Evolutionary conservation across 2,797 vertebrate species (phyloP).

Genomic region (Cichlasoma orientale): DNA sequence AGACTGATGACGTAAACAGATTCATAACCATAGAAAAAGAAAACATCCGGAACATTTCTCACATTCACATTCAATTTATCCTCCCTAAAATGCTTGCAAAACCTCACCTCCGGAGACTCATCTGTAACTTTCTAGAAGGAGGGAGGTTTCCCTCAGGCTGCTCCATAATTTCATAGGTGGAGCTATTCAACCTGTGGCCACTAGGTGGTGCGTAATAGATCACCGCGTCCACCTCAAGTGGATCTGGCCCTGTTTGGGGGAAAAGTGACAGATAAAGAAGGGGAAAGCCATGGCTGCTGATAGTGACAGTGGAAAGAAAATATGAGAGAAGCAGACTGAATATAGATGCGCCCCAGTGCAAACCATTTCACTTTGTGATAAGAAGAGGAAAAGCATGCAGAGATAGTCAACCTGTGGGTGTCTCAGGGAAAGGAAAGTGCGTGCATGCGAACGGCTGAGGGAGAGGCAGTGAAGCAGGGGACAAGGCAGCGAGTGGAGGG

Average conservation of each 20-base stretch:
- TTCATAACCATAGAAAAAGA: not conserved
- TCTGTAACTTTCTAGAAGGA: constrained; percentile 43
- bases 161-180: constrained; percentile 28
- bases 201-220: constrained; percentile 63
- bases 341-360: constrained; percentile 1
- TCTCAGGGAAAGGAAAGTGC: constrained; percentile 15
- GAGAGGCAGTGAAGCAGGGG: constrained; percentile 43
- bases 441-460: constrained; percentile 1
- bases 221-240: not conserved
- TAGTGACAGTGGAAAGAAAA: constrained; percentile 20
- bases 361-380: constrained; percentile 29
- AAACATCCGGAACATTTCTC: constrained; percentile 31
- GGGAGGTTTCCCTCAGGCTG: constrained; percentile 1
- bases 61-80: constrained; percentile 4
- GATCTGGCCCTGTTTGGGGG: constrained; percentile 29
- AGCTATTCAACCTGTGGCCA: constrained; percentile 55
- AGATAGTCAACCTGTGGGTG: constrained; percentile 40
- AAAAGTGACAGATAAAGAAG: constrained; percentile 4
- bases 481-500: constrained; percentile 42
- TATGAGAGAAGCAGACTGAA: not conserved
- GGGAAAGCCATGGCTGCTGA: not conserved
- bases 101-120: constrained; percentile 2
- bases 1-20: constrained; percentile 27
- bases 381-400: constrained; percentile 20
- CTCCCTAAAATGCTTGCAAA: constrained; percentile 20